These are phyloP conservation scores for Cryptus armator DNA, from an alignment of 2,888 invertebrate genomes.

Conservation along the genomic window DNA sequence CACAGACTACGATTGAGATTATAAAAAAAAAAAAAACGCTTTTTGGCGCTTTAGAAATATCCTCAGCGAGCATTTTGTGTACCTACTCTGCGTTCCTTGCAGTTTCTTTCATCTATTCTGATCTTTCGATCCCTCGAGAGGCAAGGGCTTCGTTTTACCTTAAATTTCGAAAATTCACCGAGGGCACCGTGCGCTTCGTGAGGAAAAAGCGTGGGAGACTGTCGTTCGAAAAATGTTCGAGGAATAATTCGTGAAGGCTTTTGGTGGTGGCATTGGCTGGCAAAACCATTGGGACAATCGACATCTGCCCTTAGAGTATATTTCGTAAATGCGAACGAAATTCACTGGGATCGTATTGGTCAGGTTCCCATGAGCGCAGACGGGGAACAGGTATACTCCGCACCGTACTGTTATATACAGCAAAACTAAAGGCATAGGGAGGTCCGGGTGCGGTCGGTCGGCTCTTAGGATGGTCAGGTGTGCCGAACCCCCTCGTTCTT, in stretches of 20 bases:
- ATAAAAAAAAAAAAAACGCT: too few species aligned
- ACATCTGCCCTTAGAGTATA: constrained; percentile 74
- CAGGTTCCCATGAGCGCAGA: constrained; percentile 73
- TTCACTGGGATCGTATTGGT: constrained; percentile 71
- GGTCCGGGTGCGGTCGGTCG: constrained; percentile 4
- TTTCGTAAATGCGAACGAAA: constrained; percentile 61
- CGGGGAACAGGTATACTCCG: constrained; percentile 69
- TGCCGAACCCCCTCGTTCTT: constrained; percentile 39
- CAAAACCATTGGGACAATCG: constrained; percentile 71
- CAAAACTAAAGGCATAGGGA: constrained; percentile 15
- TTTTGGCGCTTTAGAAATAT: too few species aligned
- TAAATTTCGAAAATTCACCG: not conserved
- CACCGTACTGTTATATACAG: not conserved
- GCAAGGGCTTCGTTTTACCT: not conserved
- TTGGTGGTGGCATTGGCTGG: constrained; percentile 4
- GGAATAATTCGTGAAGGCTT: not conserved
- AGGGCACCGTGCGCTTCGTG: not conserved
- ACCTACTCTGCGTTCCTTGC: too few species aligned
- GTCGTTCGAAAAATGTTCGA: constrained; percentile 1
- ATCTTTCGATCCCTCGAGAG: not conserved
- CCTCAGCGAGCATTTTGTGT: too few species aligned
- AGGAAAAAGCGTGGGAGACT: constrained; percentile 42
- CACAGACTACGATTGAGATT: too few species aligned
- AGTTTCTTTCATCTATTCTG: not conserved
- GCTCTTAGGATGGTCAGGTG: constrained; percentile 69